Base-by-base conservation (phyloP, 1,140 invertebrate species). In the Drosophila kikkawai region DNA sequence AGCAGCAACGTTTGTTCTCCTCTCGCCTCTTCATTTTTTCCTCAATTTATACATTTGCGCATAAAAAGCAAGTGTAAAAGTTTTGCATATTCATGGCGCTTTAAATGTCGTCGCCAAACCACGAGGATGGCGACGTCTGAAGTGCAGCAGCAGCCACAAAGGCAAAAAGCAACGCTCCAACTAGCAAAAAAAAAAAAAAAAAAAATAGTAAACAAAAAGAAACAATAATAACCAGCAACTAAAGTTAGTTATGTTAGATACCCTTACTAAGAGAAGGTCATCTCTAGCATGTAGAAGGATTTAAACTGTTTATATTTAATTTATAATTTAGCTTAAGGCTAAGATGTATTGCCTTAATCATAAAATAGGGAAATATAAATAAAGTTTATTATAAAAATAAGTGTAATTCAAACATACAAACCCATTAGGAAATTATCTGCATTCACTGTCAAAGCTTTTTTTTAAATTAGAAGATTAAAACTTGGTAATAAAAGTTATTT, bases 1-100 rank as follows among this genome's bases (percentile, higher is more conserved):
- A 60, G 29, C 53, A 60, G 66, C 64, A 12, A 51, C 71, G 50
- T 67, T 81, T 82, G 60, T 78, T 69, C 61, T 56, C 34, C 53
- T 44, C 47, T 55, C 29, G 42, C 60, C 59, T 56, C 51, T 51
- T 58, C 53, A 44, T 45, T 56, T 70, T 66, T 76, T 17, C 45
- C 58, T 79, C 65, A 66, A 74, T 79, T 85, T 79, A 80, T 88
- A 84, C 75, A 63, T 78, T 50, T 64, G 58, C 60, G 56, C 47
- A 79, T 73, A 90, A 79, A 88, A 80, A 84, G 59, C 57, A 79
- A 88, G 85, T 88, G 81, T 78, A 88, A 90, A 88, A 88, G 81
- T 88, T 88, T 88, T 88, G 84, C 84, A 88, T 88, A 88, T 88
- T 88, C 84, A 88, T 88, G 84, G 81, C 85, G 84, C 84, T 88